phyloP scores from a whole-genome alignment of 2,797 vertebrate species.

The Vespertilio murinus region DNA sequence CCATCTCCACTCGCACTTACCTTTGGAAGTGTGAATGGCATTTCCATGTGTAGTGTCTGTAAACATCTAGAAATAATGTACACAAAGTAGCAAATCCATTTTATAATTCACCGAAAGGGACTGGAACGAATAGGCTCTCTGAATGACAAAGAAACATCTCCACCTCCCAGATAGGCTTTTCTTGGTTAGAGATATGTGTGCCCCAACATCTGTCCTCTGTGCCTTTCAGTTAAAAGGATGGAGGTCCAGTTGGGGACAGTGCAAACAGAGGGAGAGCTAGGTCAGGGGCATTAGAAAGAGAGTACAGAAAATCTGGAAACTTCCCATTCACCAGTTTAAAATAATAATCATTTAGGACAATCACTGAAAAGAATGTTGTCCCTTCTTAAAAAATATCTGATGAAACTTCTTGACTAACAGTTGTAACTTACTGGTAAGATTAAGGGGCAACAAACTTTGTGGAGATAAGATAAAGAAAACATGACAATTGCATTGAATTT shows the following conservation, averaged over 20 bases:
- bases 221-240: neutral
- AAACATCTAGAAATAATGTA: neutral
- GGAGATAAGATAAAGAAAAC: neutral
- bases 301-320: neutral
- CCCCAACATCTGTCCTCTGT: neutral
- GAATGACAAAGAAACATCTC: neutral
- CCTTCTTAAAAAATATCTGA: neutral
- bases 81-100: neutral
- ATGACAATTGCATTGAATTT: neutral
- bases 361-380: neutral
- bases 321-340: neutral
- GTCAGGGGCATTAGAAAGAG: neutral
- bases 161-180: neutral
- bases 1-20: neutral
- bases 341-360: neutral
- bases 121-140: neutral
- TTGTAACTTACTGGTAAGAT: neutral
- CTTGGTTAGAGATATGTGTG: neutral
- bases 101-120: neutral
- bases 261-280: neutral
- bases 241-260: neutral
- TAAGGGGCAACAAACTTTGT: neutral
- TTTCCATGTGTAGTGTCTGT: neutral
- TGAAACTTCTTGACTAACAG: neutral
- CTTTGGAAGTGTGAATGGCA: conserved; percentile 9